Conservation (phyloP, 2,113 vertebrate genomes). For the Zapornia atra region DNA sequence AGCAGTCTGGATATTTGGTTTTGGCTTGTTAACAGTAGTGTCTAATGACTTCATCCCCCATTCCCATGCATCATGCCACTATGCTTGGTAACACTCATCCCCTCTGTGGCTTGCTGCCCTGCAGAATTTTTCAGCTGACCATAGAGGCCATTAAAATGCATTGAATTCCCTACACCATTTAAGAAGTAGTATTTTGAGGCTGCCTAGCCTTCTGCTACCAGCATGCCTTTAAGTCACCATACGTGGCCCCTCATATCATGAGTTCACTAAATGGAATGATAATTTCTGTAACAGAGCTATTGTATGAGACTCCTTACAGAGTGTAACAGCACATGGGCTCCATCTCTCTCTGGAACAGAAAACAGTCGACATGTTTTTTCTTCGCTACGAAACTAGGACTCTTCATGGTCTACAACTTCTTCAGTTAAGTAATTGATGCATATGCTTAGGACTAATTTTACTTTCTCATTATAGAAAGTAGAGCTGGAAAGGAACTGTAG, state of each 20-base stretch:
- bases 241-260: not conserved
- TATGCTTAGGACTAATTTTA: conserved; percentile 52
- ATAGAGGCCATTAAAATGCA: not conserved
- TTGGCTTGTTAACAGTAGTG: not conserved
- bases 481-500: conserved; percentile 9
- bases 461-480: conserved; percentile 49
- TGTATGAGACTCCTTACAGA: not conserved
- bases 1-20: not conserved
- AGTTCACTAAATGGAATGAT: not conserved
- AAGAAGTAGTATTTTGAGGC: not conserved
- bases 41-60: not conserved
- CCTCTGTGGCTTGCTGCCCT: not conserved
- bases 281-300: not conserved
- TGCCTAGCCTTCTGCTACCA: not conserved
- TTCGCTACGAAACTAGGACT: not conserved
- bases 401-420: not conserved
- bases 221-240: not conserved
- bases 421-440: conserved; percentile 47
- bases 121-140: not conserved
- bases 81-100: not conserved
- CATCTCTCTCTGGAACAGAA: not conserved
- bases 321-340: not conserved
- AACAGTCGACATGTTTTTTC: not conserved
- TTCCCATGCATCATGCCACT: not conserved
- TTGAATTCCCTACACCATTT: rapidly evolving